Percentiles rank a stretch among this genome's conserved stretches.
Conservation (phyloP, 2,113 vertebrate species). For the Suncus etruscus region DNA sequence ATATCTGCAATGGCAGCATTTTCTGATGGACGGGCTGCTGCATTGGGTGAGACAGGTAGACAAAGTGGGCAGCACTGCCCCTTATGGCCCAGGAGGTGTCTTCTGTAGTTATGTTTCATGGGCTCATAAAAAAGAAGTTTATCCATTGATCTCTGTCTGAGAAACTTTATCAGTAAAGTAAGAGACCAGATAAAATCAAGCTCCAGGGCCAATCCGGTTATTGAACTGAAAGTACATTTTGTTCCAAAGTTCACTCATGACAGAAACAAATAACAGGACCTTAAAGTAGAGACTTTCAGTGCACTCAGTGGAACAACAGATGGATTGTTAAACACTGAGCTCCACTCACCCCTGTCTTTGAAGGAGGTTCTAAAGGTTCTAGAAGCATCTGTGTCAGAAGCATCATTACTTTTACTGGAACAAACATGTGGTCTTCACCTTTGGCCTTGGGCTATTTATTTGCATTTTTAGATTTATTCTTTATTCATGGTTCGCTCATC, state of each 20-base stretch:
- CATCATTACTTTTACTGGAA: not conserved
- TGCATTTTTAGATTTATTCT: constrained; percentile 3
- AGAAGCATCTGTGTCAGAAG: not conserved
- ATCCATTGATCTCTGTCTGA: not conserved
- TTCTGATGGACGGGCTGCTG: not conserved
- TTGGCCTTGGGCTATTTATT: constrained; percentile 1
- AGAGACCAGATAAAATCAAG: not conserved
- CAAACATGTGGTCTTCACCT: not conserved
- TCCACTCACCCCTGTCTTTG: not conserved
- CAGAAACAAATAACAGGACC: constrained; percentile 32
- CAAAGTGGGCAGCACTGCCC: not conserved
- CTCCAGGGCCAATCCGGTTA: not conserved
- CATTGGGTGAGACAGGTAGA: fast-evolving
- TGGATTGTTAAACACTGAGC: not conserved
- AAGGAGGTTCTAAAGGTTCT: not conserved
- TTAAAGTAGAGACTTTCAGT: not conserved
- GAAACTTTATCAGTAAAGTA: constrained; percentile 5
- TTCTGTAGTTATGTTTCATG: not conserved
- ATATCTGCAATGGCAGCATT: not conserved
- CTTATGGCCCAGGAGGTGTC: not conserved
- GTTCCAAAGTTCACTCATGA: constrained; percentile 39
- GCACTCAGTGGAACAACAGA: not conserved
- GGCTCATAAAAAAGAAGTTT: not conserved
- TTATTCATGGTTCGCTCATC: not conserved
- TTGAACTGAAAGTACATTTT: constrained; percentile 38